Evolutionary conservation across 2,797 vertebrate species (phyloP), one percentile per base, ranked within the genome.

Genomic region (Anolis apletophallus): DNA sequence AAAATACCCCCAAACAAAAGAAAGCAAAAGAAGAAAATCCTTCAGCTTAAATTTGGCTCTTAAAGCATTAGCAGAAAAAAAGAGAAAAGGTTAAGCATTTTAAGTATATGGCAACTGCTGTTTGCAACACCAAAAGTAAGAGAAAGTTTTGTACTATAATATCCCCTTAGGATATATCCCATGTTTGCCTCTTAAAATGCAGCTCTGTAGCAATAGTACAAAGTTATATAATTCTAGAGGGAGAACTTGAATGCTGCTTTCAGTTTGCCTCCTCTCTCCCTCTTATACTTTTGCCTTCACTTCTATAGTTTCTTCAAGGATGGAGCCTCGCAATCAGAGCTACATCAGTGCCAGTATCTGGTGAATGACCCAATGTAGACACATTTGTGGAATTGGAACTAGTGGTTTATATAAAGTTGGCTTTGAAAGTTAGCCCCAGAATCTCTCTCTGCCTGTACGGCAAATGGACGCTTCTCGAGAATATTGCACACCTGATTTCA

Each of bases 31-130:
- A 46, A 91, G 93, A 95, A 95, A 93, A 92, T 69, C 74, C 95
- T 96, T 97, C 95, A 96, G 95, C 95, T 96, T 94, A 94, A 89
- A 94, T 52, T 50, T 91, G 95, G 91, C 95, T 93, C 95, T 93
- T 69, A 88, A 93, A 94, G 94, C 69, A 94, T 90, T 93, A 95
- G 95, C 88, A 95, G 92, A 95, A 94, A 95, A 91, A 95, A 91
- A 91, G 93, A 89, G 59, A 88, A 88, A 93, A 89, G 67, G 91
- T 36, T 36, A 91, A 88, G 91, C 61, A 78, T 79, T 13, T 77
- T 88, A 81, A 91, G 88, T 84, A 92, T 94, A 93, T 92, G 90
- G 94, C 93, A 94, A 94, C 91, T 61, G 81, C 90, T 89, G 91
- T 94, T 90, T 93, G 95, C 95, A 57, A 91, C 14, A 95, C 94